Evolutionary conservation across 2,797 vertebrate species (phyloP).

Genomic region (Rhabdomys pumilio): DNA sequence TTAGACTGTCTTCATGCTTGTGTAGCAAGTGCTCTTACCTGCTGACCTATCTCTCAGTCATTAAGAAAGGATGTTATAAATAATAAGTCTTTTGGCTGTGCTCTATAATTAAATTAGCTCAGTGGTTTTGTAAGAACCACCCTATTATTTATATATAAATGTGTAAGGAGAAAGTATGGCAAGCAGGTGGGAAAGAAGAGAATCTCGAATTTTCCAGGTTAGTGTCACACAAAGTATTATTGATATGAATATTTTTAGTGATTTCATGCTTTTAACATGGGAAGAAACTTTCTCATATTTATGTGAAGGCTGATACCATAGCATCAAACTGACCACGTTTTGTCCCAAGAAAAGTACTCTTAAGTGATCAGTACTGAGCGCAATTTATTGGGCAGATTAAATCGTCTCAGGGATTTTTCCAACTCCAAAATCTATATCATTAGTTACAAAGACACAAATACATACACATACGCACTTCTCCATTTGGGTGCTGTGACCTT

Average conservation of each 20-base stretch:
- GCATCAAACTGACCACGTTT: neutral
- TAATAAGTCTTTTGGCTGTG: neutral
- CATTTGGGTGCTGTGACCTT: neutral
- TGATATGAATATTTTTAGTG: constrained; percentile 24
- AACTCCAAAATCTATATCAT: neutral
- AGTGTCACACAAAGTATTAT: neutral
- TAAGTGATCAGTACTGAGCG: neutral
- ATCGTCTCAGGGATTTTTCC: neutral
- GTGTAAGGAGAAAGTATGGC: neutral
- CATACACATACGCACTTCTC: neutral
- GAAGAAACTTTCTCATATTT: neutral
- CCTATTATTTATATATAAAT: neutral
- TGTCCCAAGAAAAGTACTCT: constrained; percentile 21
- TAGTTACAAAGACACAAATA: neutral
- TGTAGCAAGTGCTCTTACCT: neutral
- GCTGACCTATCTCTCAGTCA: neutral
- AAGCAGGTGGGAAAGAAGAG: neutral
- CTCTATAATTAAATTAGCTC: constrained; percentile 26
- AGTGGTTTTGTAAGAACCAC: constrained; percentile 1
- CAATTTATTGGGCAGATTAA: constrained; percentile 12
- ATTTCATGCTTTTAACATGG: neutral
- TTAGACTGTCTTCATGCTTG: neutral
- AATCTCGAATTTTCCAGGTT: neutral
- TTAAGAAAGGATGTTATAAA: neutral
- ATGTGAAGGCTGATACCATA: neutral